Base-by-base conservation (phyloP, 2,113 vertebrate genomes). In the Daphoenositta chrysoptera region DNA sequence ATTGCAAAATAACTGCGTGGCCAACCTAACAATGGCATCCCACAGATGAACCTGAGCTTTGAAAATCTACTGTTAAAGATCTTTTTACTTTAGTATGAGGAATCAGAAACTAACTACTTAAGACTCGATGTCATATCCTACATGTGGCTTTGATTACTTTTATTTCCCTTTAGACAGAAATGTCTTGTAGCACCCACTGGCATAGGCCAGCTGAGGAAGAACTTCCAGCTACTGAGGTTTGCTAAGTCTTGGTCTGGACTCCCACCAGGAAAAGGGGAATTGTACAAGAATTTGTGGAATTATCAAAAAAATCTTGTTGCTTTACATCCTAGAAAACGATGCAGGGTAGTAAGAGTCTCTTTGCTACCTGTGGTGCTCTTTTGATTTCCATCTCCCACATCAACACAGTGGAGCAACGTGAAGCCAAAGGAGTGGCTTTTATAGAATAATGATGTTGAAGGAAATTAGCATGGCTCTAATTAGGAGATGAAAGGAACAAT, bases 381-480 rank as follows among this genome's bases (percentile, higher is more conserved):
- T 28, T 7, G 31, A 37, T 87, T 92, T 92, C 63, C 19, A 27
- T 39, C 73, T 91, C 53, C 31, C 20, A 13, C 53, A 85, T 26
- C 79, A 50, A 33, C 11, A 33, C 9, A 31, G 20, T 7, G 79
- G 48, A 76, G 44, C 48, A 57, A 69, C 1, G 6, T 30, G 40
- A 61, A 61, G 40, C 28, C 61, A 61, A 71, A 84, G 84, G 53
- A 3, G 16, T 87, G 84, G 37, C 23, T 83, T 91, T 84, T 61
- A 61, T 42, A 37, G 61, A 84, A 57, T 69, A 97, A 86, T 71
- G 82, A 65, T 80, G 53, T 86, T 88, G 70, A 88, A 93, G 53
- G 81, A 91, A 94, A 96, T 91, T 87, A 95, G 13, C 37, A 20
- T 42, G 53, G 56, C 57, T 92, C 65, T 95, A 93, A 87, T 89